phyloP scores from a whole-genome alignment of 1,140 invertebrate genomes.

The Drosophila kepulauana region DNA sequence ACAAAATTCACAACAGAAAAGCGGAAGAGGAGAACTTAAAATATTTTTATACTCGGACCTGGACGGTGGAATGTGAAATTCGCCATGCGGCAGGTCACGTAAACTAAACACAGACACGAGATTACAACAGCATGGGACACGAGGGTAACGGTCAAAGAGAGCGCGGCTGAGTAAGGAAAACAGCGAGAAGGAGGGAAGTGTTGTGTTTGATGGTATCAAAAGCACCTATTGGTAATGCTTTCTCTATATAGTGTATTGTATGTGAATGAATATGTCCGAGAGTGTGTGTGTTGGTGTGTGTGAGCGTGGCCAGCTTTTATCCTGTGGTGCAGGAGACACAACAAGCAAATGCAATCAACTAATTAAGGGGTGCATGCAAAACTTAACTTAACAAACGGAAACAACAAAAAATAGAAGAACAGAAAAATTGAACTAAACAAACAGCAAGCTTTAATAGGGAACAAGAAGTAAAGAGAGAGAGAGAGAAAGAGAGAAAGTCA shows the following conservation, averaged over 20 bases:
- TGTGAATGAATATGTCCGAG: not conserved
- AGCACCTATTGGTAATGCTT: constrained; percentile 18
- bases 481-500: constrained; percentile 14
- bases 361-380: constrained; percentile 74
- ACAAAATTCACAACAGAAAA: not conserved
- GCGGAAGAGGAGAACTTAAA: not conserved
- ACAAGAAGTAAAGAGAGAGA: not conserved
- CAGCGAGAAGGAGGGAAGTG: not conserved
- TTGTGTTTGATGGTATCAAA: not conserved
- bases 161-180: not conserved
- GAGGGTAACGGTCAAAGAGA: not conserved
- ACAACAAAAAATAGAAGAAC: not conserved
- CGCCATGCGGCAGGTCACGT: constrained; percentile 18
- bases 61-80: constrained; percentile 1
- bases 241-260: constrained; percentile 2
- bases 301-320: constrained; percentile 33
- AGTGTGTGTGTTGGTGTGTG: constrained; percentile 9
- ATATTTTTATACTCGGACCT: not conserved
- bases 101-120: constrained; percentile 21
- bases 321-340: constrained; percentile 35
- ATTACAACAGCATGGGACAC: not conserved
- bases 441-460: constrained; percentile 7
- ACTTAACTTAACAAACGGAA: constrained; percentile 34
- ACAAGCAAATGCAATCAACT: constrained; percentile 71
- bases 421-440: not conserved